Base-by-base conservation (phyloP, 2,113 vertebrate genomes). In the Bufo bufo region DNA sequence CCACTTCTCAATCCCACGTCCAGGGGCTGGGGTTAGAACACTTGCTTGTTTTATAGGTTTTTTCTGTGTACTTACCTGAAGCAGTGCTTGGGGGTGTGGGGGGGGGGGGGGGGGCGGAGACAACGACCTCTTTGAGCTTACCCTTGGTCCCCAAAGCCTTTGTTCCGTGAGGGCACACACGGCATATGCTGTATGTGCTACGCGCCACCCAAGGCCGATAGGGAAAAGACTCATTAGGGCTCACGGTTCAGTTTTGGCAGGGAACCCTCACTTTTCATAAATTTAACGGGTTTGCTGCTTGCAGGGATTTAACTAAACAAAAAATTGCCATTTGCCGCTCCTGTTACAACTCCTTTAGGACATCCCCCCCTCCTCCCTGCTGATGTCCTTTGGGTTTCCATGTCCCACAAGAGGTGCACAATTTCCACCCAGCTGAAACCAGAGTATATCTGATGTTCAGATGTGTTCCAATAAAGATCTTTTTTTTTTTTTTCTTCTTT, bases 371-470 rank as follows among this genome's bases (percentile, higher is more conserved):
- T 45, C 82, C 6, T 86, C 0, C 4, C 16, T 43, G 87, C 82
- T 81, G 0, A 0, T 72, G 92, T 94, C 92, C 94, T 91, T 96
- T 95, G 94, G 95, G 94, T 95, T 93, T 95, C 95, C 94, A 95
- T 94, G 94, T 83, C 71, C 94, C 96, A 96, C 95, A 94, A 95
- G 96, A 95, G 96, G 95, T 96, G 96, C 95, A 96, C 95, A 96
- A 95, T 95, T 97, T 96, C 95, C 96, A 95, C 95, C 95, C 96
- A 94, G 95, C 94, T 95, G 95, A 94, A 96, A 96, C 95, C 95
- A 94, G 95, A 89, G 94, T 96, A 95, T 96, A 96, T 96, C 96
- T 96, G 96, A 96, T 97, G 96, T 97, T 97, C 96, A 97, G 96
- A 97, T 96, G 94, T 96, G 95, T 96, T 96, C 95, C 95, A 96